Base-by-base conservation (phyloP, 1,140 invertebrate genomes). In the Araneus ventricosus region DNA sequence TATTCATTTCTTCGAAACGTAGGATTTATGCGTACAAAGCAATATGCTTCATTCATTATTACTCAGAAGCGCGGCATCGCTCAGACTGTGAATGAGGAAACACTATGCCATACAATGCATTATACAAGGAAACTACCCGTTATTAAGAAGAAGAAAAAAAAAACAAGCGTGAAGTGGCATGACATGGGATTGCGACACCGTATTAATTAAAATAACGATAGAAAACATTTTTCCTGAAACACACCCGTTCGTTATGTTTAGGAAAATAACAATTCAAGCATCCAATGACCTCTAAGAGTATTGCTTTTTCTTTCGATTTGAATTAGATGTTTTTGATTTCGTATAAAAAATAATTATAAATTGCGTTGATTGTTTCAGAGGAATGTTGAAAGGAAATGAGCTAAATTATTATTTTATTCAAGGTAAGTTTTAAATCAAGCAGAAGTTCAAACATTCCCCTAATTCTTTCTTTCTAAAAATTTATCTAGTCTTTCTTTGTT, bases 21-120 rank as follows among this genome's bases (percentile, higher is more conserved):
- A 52, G 80, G 27, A 52, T 84, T 84, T 84, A 84, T 75, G 70
- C 70, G 30, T 75, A 34, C 70, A 75, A 75, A 75, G 70, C 70
- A 75, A 75, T n/a, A n/a, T 75, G 20, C 70, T 75, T 75, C 70
- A 75, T 75, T 75, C 70, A 75, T 75, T 75, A 75, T 75, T 75
- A 75, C 30, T 34, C 8, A 75, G 70, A 37, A 75, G 70, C 14
- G 70, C 70, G 34, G 17, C 30, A 75, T 20, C 30, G 17, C 10
- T 27, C 70, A 20, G 70, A 22, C 70, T 75, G 30, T 75, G 30
- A 75, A 75, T 75, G 30, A 75, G 70, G 70, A 75, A 75, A 75
- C 70, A 75, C 34, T 75, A 75, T 34, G 30, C 14, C 5, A 75
- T 75, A 75, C 30, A 75, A 75, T 75, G 70, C 70, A 37, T 75